Evolutionary conservation across 2,113 vertebrate genomes (phyloP).

Genomic region (Gopherus evgoodei): DNA sequence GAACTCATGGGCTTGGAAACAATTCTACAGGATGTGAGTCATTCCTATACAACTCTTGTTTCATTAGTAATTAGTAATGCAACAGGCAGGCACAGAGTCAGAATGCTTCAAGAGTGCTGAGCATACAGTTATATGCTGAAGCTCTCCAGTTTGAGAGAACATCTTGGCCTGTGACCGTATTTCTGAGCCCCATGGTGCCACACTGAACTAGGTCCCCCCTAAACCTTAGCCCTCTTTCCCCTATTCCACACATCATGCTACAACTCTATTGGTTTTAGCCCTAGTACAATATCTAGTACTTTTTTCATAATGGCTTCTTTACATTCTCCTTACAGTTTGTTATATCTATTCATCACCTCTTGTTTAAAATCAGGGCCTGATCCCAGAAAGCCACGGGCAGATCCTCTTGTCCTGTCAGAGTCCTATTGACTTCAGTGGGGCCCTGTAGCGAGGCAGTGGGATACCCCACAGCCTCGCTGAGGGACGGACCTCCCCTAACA

Average conservation of each 20-base stretch:
- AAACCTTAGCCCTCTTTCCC: background rate
- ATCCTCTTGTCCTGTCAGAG: background rate
- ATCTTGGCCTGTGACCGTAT: background rate
- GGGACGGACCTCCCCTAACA: too few species aligned
- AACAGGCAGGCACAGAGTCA: rapidly evolving
- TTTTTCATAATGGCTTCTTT: background rate
- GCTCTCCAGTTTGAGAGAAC: background rate
- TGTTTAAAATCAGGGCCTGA: background rate
- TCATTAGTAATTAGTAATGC: background rate
- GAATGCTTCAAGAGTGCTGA: background rate
- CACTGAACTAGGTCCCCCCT: background rate
- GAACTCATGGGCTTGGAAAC: background rate
- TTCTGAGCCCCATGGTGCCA: background rate
- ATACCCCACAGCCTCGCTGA: too few species aligned
- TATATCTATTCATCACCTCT: too few species aligned
- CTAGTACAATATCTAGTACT: background rate
- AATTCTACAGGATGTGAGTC: background rate
- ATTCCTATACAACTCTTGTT: background rate
- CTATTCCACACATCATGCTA: background rate
- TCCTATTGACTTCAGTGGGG: background rate
- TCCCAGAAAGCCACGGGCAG: background rate
- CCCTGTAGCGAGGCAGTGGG: too few species aligned
- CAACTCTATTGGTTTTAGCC: background rate
- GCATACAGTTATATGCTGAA: background rate
- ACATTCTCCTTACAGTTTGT: background rate